Percentiles rank a stretch among this genome's conserved stretches.
phyloP scores from a whole-genome alignment of 2,888 invertebrate species.

The Caenorhabditis becei region DNA sequence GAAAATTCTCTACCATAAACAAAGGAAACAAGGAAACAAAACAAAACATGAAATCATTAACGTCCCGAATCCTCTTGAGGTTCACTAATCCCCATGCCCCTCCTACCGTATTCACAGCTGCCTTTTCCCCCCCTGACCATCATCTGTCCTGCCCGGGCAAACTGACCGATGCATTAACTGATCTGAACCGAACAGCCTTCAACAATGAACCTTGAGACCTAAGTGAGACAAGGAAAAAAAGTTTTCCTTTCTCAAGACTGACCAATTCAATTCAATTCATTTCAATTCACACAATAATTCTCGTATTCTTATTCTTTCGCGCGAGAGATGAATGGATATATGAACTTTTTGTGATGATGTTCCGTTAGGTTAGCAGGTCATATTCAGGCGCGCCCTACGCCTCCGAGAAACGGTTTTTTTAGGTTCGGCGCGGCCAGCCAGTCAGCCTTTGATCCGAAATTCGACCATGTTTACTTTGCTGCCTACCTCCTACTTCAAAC shows the following conservation, averaged over 20 bases:
- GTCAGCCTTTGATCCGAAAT: slow-evolving; percentile 43
- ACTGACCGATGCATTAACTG: slow-evolving; percentile 23
- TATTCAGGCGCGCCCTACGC: slow-evolving; percentile 29
- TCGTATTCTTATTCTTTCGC: too few relatives aligned
- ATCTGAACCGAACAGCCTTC: slow-evolving; percentile 8
- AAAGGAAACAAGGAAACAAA: too few relatives aligned
- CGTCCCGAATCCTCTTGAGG: slow-evolving; percentile 54
- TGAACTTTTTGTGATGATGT: slow-evolving; percentile 23
- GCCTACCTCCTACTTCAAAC: slow-evolving; percentile 46
- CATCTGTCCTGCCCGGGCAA: slow-evolving; percentile 18
- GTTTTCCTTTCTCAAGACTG: not conserved
- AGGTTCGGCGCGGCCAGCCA: slow-evolving; percentile 2
- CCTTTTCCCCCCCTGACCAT: slow-evolving; percentile 17
- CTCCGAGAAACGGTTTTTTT: not conserved
- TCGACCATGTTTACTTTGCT: slow-evolving; percentile 54
- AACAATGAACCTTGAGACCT: slow-evolving; percentile 9
- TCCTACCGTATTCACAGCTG: slow-evolving; percentile 58
- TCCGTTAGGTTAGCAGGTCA: slow-evolving; percentile 62
- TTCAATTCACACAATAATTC: too few relatives aligned
- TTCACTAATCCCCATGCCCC: slow-evolving; percentile 41
- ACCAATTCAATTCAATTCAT: not conserved
- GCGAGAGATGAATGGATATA: too few relatives aligned
- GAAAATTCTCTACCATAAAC: too few relatives aligned
- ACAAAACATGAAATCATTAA: slow-evolving; percentile 45
- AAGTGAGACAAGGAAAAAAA: slow-evolving; percentile 3